These are phyloP conservation scores for Manis javanica DNA, from an alignment of 2,797 vertebrate genomes.

Conservation along the genomic window DNA sequence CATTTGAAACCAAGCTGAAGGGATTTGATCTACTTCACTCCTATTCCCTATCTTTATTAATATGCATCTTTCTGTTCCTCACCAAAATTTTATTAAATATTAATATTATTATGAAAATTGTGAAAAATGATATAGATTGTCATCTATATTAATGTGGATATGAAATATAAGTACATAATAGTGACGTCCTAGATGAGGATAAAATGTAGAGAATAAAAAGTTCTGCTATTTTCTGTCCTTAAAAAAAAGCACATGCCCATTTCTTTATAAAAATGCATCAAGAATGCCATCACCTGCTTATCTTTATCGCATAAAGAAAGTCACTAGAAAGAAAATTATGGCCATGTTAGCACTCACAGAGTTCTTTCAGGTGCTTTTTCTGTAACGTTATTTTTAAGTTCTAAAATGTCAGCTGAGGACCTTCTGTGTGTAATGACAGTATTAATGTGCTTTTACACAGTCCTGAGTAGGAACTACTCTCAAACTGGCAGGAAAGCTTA, in stretches of 20 bases:
- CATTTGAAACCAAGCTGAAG: neutral
- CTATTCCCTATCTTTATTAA: neutral
- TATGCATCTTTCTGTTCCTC: neutral
- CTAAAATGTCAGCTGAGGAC: accelerated
- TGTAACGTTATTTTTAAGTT: neutral
- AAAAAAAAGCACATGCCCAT: neutral
- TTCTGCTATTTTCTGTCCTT: neutral
- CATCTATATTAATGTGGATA: neutral
- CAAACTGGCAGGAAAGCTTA: no score
- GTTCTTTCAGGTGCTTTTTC: neutral
- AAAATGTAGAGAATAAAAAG: neutral
- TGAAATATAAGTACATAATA: neutral
- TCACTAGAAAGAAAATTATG: neutral
- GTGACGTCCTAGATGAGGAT: neutral
- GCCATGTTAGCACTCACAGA: neutral
- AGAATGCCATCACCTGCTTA: neutral
- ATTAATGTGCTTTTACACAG: neutral
- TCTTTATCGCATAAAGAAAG: neutral
- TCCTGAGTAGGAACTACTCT: neutral
- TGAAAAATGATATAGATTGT: neutral
- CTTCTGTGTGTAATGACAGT: neutral
- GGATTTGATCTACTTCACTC: neutral
- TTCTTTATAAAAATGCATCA: neutral
- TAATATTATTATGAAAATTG: neutral
- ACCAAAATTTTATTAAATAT: neutral